Evolutionary conservation across 2,797 vertebrate species (phyloP), one percentile per base, ranked within the genome.

Genomic region (Diceros bicornis): DNA sequence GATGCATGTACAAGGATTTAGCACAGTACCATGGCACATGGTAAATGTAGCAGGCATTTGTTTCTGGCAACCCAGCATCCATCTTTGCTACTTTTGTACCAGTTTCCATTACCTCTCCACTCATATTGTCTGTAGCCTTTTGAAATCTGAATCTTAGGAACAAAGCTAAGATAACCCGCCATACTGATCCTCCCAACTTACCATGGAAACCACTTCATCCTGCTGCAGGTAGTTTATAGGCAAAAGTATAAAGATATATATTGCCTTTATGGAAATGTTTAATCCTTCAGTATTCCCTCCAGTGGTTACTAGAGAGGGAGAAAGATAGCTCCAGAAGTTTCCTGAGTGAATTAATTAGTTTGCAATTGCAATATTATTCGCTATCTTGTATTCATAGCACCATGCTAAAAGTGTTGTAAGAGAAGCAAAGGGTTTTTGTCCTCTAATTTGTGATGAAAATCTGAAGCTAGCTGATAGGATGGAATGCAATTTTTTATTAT

Each of bases 401-500:
- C 47, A 41, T 50, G 78, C 55, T 68, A 88, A 50, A 91, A 94
- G 61, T 52, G 23, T 86, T 88, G 37, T 66, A 66, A 94, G 27
- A n/a, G 34, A 92, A 85, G 68, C 50, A 88, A 71, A 96, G 69
- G 4, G 27, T 69, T 96, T 93, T 61, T 95, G 57, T 95, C 55
- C 66, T 94, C 94, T 96, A 68, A 95, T 89, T 92, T 87, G 50
- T 89, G 84, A 92, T 85, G 82, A 91, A 97, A 97, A 94, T 74
- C 87, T 93, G 86, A 90, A 91, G 62, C 62, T 74, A 68, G 75
- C 66, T 81, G 75, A 82, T 90, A 91, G 74, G 75, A 91, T 47
- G 41, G 32, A 93, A 88, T 55, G 25, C 34, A 94, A 85, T 89
- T 91, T 96, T 91, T 86, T 78, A 91, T 93, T 77, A 89, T 75